Evolutionary conservation across 2,888 invertebrate species (phyloP).

Genomic region (Pecten maximus): DNA sequence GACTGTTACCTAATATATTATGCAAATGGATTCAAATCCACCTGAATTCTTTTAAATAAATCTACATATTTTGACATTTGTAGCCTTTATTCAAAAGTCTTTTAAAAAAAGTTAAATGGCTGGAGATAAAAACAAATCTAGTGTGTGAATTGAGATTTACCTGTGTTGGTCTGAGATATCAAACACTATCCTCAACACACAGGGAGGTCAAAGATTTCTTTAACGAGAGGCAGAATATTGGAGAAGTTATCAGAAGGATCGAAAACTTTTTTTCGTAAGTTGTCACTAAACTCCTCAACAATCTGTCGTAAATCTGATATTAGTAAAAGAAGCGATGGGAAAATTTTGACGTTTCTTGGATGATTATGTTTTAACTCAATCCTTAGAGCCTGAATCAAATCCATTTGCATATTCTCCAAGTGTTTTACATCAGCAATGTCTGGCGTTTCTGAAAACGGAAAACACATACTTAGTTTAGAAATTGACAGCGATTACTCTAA

Average conservation of each 20-base stretch:
- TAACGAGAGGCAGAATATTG: constrained; percentile 70
- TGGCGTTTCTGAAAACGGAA: constrained; percentile 63
- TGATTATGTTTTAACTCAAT: constrained; percentile 77
- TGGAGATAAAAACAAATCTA: no score
- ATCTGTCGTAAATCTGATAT: constrained; percentile 74
- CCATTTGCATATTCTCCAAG: constrained; percentile 71
- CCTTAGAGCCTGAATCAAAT: constrained; percentile 71
- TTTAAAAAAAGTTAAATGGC: no score
- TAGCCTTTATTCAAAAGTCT: no score
- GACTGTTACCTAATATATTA: no score
- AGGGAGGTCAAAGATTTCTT: constrained; percentile 72
- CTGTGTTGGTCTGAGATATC: no score
- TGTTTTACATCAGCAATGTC: constrained; percentile 56
- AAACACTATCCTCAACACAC: neutral
- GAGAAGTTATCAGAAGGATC: constrained; percentile 62
- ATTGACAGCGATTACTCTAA: no score
- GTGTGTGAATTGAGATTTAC: no score
- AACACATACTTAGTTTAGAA: no score
- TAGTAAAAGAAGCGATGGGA: constrained; percentile 72
- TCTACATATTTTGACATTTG: no score
- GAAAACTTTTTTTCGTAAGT: constrained; percentile 66
- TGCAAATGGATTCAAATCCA: no score
- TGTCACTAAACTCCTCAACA: constrained; percentile 71
- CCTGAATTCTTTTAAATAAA: no score
- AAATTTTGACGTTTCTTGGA: constrained; percentile 69